Conservation (phyloP, 2,113 vertebrate species). For the Trinectes maculatus region DNA sequence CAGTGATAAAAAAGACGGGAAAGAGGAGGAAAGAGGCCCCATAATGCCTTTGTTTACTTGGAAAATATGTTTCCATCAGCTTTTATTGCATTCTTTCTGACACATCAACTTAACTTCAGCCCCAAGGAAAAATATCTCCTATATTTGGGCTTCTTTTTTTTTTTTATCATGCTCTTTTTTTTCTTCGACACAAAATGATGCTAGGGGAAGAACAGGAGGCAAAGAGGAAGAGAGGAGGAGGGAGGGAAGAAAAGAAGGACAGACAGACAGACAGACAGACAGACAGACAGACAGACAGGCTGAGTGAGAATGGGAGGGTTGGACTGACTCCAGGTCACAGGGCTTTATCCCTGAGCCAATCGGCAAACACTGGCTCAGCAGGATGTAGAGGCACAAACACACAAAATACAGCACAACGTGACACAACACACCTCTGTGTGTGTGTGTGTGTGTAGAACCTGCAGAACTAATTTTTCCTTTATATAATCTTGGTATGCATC, state of each 20-base stretch:
- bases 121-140: not conserved
- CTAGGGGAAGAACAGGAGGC: not conserved
- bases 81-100: constrained; percentile 23
- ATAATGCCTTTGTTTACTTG: constrained; percentile 29
- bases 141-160: not conserved
- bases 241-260: not conserved
- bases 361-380: constrained; percentile 70
- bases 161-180: too few relatives aligned
- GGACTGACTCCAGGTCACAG: constrained; percentile 69
- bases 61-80: constrained; percentile 43
- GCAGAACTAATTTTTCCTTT: not conserved
- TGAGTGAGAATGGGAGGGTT: constrained; percentile 54
- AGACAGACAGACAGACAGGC: constrained; percentile 20
- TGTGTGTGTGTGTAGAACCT: constrained; percentile 14
- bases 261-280: not conserved
- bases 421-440: constrained; percentile 1
- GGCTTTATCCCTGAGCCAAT: constrained; percentile 65
- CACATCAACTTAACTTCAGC: constrained; percentile 23
- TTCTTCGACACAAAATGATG: constrained; percentile 33
- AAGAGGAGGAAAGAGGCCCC: constrained; percentile 1
- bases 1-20: not conserved
- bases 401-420: constrained; percentile 46
- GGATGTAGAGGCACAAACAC: constrained; percentile 53
- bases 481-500: not conserved
- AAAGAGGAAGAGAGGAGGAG: not conserved